Conservation (phyloP, 2,888 invertebrate species). For the Auanema freiburgensis region DNA sequence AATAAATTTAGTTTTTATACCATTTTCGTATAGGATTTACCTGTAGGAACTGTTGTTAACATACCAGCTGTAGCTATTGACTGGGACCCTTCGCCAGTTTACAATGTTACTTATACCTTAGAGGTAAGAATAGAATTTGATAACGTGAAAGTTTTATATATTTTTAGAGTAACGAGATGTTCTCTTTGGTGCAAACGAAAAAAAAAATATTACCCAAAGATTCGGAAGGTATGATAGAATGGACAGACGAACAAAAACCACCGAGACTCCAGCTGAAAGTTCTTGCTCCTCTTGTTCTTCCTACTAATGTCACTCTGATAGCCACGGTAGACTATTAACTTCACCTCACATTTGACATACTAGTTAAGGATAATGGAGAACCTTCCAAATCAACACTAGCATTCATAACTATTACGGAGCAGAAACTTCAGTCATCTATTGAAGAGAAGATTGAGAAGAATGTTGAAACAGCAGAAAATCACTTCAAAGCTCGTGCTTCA, state of each 20-base stretch:
- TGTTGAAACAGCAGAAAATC: conserved; percentile 3
- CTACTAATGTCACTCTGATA: conserved; percentile 26
- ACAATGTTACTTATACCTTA: conserved; percentile 45
- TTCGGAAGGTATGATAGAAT: conserved; percentile 27
- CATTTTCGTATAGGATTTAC: conserved; percentile 22
- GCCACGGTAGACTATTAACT: conserved; percentile 22
- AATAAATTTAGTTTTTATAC: conserved; percentile 3
- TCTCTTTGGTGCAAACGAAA: neutral
- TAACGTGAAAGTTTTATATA: conserved; percentile 5
- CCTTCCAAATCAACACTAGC: conserved; percentile 29
- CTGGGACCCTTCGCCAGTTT: conserved; percentile 51
- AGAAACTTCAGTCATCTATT: too few species aligned
- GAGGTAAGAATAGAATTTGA: conserved; percentile 30
- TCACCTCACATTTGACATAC: neutral
- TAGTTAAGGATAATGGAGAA: conserved; percentile 40
- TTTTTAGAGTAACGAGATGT: too few species aligned
- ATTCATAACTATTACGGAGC: conserved; percentile 36
- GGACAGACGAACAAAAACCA: conserved; percentile 28
- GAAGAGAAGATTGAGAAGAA: conserved; percentile 4
- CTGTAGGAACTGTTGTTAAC: conserved; percentile 43
- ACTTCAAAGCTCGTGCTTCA: conserved; percentile 8
- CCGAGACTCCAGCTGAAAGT: conserved; percentile 19
- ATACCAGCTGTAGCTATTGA: conserved; percentile 58
- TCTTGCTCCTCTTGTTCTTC: conserved; percentile 18
- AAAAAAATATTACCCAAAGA: conserved; percentile 3